Evolutionary conservation across 2,888 invertebrate species (phyloP), one percentile per base, ranked within the genome.

Genomic region (Ommatoiulus sabulosus): DNA sequence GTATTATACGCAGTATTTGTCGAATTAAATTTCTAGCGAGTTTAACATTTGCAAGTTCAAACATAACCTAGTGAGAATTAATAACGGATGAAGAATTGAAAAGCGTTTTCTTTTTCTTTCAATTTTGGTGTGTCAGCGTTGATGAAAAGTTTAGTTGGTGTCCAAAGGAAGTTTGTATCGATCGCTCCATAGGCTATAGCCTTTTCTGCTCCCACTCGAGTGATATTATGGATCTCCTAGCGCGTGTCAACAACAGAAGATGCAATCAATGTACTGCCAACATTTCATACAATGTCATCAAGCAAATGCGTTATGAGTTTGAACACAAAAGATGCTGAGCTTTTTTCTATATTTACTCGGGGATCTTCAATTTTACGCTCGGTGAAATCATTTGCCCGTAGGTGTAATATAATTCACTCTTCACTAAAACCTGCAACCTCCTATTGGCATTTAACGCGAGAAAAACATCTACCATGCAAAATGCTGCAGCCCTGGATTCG

Each of bases 361-460:
- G 85, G 85, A 85, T 85, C 85, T 85, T 85, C 85, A 85, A 85
- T 85, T 85, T 85, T 85, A 85, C 85, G 85, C 85, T 85, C 46
- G 44, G 46, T 85, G 85, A 85, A 85, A 85, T 44, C 85, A 85
- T 85, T 85, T 85, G 85, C 85, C 85, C 85, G 46, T 85, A 85
- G 85, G 85, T 85, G 85, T 85, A 85, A 85, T 85, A 85, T 85
- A 85, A 85, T 85, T 85, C 85, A 85, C 85, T 43, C 20, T 85
- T 85, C 72, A 24, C 85, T 85, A 85, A 85, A 46, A 44, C 44
- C 44, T 46, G 20, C 44, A 85, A 85, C 44, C 85, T 85, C 72
- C 72, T 85, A 85, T 85, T 85, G 85, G 85, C 85, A 44, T 85
- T 85, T 85, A 44, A 44, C 85, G 44, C n/a, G 46, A 44, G 44